Evolutionary conservation across 2,797 vertebrate species (phyloP), one percentile per base, ranked within the genome.

Genomic region (Coreius guichenoti): DNA sequence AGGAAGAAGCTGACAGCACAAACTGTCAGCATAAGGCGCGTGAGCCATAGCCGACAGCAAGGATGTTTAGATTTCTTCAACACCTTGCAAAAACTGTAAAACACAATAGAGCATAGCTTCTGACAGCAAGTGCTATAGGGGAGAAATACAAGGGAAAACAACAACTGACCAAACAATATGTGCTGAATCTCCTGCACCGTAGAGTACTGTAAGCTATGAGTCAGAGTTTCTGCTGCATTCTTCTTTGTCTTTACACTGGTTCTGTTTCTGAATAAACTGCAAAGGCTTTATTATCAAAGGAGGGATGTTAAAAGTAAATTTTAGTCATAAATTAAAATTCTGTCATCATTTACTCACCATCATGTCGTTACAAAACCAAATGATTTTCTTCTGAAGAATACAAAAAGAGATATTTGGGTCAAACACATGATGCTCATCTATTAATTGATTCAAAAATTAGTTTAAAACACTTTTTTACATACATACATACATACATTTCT

Each of bases 21-120:
- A 93, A 92, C 91, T 93, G 93, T 94, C 91, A 92, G 90, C 90
- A 87, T 90, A 83, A 93, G 87, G 89, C 89, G 88, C 91, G 80
- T 89, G 86, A 85, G 87, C 77, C 88, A 85, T 90, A 91, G 90
- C 93, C 92, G 92, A 93, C 91, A 91, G 90, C 88, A 89, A 56
- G 88, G 88, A 91, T 80, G 91, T 92, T 93, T 89, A 89, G 87
- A 92, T 81, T 85, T 81, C 86, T 36, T 81, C 70, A 81, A 67
- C 86, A 87, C 82, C 29, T 61, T 85, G 79, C 82, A 76, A 84
- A 69, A 84, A 85, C 82, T 72, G 75, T 80, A 86, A 83, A 82
- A 78, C 80, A 83, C 56, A 58, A 81, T 45, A 58, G 63, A 79
- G 79, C 82, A 84, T 19, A 61, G 80, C 84, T 87, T 56, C 75